Base-by-base conservation (phyloP, 2,797 vertebrate species). In the Enteromius trimaculatus region DNA sequence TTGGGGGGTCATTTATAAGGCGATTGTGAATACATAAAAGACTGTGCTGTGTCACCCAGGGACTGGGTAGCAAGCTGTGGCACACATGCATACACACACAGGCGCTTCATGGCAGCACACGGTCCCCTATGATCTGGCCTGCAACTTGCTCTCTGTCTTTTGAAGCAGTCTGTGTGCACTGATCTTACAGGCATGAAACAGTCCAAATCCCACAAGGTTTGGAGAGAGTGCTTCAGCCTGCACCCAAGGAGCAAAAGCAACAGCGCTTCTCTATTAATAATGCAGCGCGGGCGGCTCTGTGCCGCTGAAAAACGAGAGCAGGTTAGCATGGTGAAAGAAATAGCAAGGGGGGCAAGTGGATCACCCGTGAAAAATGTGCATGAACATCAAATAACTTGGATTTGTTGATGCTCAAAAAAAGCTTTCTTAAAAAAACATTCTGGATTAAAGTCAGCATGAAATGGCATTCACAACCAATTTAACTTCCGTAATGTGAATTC, bases 171-270 rank as follows among this genome's bases (percentile, higher is more conserved):
- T 21, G 23, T 76, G 29, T 55, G 76, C 81, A 86, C 86, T 89
- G 87, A 90, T 89, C 90, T 92, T 89, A 92, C 89, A 93, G 91
- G 92, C 92, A 91, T 90, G 92, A 85, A 86, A 86, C 80, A 87
- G 71, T 42, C 11, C 16, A 69, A 90, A 89, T 92, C 92, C 88
- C 90, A 84, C 82, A 69, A 88, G 90, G 91, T 86, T 85, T 83
- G 71, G n/a, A 87, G 84, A 89, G 85, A 91, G 85, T 58, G 85
- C 89, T 86, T 88, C 86, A 88, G 87, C 81, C 89, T 86, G 81
- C 51, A 81, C 91, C 79, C 87, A 81, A 74, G 72, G 55, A 71
- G 66, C 53, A 60, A 53, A 72, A 66, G 55, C 64, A 72, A 87
- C 87, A 91, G 89, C 79, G 89, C 87, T 84, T 85, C 86, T 87